A percentile compares a stretch with the other conserved stretches of the same genome.
These are phyloP conservation scores for Ichneumoninae sp. DNA, from an alignment of 2,888 invertebrate species.

Conservation along the genomic window DNA sequence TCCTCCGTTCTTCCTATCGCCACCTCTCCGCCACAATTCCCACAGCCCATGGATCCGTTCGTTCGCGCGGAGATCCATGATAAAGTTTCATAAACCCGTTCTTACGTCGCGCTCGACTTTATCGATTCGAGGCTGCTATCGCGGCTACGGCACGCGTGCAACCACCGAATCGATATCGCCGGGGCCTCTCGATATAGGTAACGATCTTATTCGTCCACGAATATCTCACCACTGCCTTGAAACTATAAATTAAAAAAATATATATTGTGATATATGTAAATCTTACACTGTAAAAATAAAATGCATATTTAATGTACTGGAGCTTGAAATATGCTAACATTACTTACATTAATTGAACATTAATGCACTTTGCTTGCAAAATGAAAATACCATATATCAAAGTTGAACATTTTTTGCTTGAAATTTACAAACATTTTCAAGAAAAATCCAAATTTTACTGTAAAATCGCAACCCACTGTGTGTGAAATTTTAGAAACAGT, in stretches of 20 bases:
- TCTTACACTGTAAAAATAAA: no score
- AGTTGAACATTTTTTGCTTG: no score
- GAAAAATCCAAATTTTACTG: no score
- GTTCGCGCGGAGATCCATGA: not conserved
- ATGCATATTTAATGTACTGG: no score
- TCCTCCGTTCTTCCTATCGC: not conserved
- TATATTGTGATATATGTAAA: not conserved
- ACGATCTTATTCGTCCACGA: slow-evolving; percentile 15
- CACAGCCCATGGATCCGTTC: not conserved
- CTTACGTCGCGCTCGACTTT: not conserved
- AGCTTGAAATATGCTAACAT: no score
- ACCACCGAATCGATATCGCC: slow-evolving; percentile 16
- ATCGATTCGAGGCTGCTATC: slow-evolving; percentile 28
- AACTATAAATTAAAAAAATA: not conserved
- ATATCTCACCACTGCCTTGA: slow-evolving; percentile 22
- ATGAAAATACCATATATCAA: no score
- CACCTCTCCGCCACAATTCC: not conserved
- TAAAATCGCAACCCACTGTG: no score
- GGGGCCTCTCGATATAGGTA: not conserved
- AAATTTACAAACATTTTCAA: no score
- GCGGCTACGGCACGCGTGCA: not conserved
- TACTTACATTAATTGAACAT: no score
- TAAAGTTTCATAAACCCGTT: not conserved
- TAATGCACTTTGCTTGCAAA: no score
- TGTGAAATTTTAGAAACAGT: no score